Conservation (phyloP, 2,888 invertebrate genomes). For the Lamproptera curius region DNA sequence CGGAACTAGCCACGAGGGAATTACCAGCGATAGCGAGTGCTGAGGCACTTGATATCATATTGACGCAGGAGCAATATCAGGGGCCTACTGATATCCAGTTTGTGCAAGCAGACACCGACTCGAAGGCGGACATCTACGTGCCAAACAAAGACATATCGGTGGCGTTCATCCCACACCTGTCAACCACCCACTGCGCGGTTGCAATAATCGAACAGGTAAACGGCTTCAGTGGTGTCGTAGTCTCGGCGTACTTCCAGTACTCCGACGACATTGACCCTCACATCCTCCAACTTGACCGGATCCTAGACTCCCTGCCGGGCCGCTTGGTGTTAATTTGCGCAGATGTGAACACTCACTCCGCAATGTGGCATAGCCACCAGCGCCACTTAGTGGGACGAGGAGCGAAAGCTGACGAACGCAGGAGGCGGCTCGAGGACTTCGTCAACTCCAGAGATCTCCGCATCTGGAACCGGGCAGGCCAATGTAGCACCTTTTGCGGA, state of each 20-base stretch:
- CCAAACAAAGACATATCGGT: not conserved
- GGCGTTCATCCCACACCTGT: not conserved
- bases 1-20: conserved; percentile 19
- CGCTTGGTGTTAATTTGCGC: not conserved
- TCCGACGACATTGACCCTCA: not conserved
- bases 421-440: not conserved
- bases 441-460: not conserved
- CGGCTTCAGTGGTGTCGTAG: not conserved
- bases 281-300: too few relatives aligned
- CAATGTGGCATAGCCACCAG: not conserved
- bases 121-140: conserved; percentile 23
- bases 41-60: conserved; percentile 23
- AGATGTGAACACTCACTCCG: not conserved
- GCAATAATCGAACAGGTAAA: not conserved
- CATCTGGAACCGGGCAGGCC: not conserved
- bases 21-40: conserved; percentile 19
- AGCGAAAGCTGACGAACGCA: not conserved
- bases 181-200: not conserved
- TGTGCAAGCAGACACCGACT: not conserved
- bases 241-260: conserved; percentile 20
- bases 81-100: not conserved
- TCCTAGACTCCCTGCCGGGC: not conserved
- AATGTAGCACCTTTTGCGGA: conserved; percentile 19
- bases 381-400: not conserved
- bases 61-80: conserved; percentile 17